Base-by-base conservation (phyloP, 2,888 invertebrate genomes). In the Odontocolon sp. region DNA sequence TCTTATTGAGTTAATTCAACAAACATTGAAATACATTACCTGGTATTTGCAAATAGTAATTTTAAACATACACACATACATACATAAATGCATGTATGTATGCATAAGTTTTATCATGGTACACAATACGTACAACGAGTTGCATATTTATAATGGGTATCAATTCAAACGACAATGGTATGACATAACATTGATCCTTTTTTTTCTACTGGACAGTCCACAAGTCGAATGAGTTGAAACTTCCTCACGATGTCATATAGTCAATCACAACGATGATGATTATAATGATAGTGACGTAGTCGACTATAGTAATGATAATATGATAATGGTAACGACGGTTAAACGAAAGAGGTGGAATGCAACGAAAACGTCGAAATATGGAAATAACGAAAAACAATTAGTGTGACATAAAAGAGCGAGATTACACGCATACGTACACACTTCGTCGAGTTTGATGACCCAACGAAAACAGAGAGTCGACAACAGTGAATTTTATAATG, bases 1-100 rank as follows among this genome's bases (percentile, higher is more conserved):
- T 33, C 52, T 54, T 70, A 40, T 14, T 31, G 2, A 38, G 26
- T 50, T 66, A 83, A 78, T 70, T 84, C 81, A 81, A 84, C 84
- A 84, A 83, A 87, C 81, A 82, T 56, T 66, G 78, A 66, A 47
- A 87, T 87, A 87, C 87, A 78, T 87, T 87, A 87, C 87, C 87
- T 87, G 84, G 2, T 28, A 61, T 54, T 33, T 28, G 59, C 33
- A 40, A 50, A 57, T 40, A 16, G 21, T 70, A 61, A 66, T 66
- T 54, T 14, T 21, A 71, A 56, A 63, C 56, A 33, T 47, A 38
- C 59, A 54, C 45, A 56, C 45, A 50, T 23, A 68, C 56, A 75
- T 28, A 63, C 26, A 59, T 52, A 56, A 63, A 70, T 61, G 78
- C 70, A 70, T 74, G 66, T 75, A 75, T 66, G 63, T 47, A 31